These are phyloP conservation scores for Himalopsyche phryganea DNA, from an alignment of 1,140 invertebrate genomes.

Conservation along the genomic window DNA sequence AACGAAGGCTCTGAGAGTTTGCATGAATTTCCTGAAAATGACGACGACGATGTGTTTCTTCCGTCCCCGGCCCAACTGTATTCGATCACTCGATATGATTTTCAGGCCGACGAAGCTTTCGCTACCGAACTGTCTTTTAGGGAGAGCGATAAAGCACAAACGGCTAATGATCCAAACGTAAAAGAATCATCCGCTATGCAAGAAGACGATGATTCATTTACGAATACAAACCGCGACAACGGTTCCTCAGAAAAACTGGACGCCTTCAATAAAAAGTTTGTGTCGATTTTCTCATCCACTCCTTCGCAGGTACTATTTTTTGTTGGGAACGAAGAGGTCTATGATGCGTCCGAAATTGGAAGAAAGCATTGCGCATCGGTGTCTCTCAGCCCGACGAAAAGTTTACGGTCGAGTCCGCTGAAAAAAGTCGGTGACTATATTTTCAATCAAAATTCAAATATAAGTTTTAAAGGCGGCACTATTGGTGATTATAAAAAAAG, in stretches of 20 bases:
- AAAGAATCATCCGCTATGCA: too few relatives aligned
- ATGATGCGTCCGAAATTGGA: not conserved
- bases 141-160: not conserved
- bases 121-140: slow-evolving; percentile 21
- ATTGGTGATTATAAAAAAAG: slow-evolving; percentile 16
- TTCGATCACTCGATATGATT: slow-evolving; percentile 19
- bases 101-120: slow-evolving; percentile 11
- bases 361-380: slow-evolving; percentile 3
- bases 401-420: slow-evolving; percentile 21
- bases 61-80: slow-evolving; percentile 12
- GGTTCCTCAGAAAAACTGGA: too few relatives aligned
- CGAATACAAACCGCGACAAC: too few relatives aligned
- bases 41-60: slow-evolving; percentile 30
- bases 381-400: slow-evolving; percentile 24
- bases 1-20: not conserved
- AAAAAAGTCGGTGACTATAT: slow-evolving; percentile 26
- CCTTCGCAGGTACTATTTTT: too few relatives aligned
- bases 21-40: slow-evolving; percentile 10
- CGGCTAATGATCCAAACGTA: too few relatives aligned
- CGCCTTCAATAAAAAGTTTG: too few relatives aligned
- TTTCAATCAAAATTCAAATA: slow-evolving; percentile 22
- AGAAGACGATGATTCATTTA: too few relatives aligned
- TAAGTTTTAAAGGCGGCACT: slow-evolving; percentile 14
- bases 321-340: not conserved
- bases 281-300: too few relatives aligned